phyloP scores from a whole-genome alignment of 1,140 invertebrate genomes.

The Drosophila kohkoa region DNA sequence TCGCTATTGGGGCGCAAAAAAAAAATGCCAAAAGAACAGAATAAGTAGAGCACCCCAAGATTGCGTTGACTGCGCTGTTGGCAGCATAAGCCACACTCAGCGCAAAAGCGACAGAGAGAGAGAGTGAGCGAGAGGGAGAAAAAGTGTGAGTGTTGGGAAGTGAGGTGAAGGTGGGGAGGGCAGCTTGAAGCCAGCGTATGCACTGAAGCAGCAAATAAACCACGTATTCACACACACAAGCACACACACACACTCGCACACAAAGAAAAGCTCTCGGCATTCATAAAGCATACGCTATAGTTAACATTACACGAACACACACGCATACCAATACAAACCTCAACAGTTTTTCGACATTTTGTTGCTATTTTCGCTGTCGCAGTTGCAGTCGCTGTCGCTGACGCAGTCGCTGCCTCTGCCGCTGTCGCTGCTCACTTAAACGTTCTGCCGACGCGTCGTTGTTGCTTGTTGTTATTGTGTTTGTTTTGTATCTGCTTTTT shows the following conservation, averaged over 20 bases:
- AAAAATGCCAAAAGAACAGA: conserved; percentile 73
- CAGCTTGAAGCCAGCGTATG: conserved; percentile 52
- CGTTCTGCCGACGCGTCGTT: conserved; percentile 33
- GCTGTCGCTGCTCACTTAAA: conserved; percentile 62
- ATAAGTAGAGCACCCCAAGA: conserved; percentile 78
- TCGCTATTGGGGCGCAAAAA: conserved; percentile 65
- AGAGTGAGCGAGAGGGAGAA: not conserved
- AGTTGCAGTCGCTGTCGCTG: conserved; percentile 37
- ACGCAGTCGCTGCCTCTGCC: conserved; percentile 42
- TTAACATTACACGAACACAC: conserved; percentile 26
- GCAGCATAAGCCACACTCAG: conserved; percentile 65
- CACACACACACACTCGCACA: conserved; percentile 47
- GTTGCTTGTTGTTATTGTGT: conserved; percentile 44
- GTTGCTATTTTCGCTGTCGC: conserved; percentile 66
- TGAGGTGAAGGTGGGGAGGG: conserved; percentile 29
- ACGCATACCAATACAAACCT: conserved; percentile 58
- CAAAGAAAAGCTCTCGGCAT: conserved; percentile 38
- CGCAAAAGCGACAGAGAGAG: conserved; percentile 17
- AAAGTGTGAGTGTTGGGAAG: conserved; percentile 7
- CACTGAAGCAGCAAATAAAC: conserved; percentile 81
- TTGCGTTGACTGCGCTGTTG: conserved; percentile 53
- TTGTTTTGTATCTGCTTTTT: conserved; percentile 70
- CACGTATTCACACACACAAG: conserved; percentile 77
- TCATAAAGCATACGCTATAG: conserved; percentile 38
- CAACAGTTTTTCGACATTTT: conserved; percentile 81